Evolutionary conservation across 2,888 invertebrate genomes (phyloP).

Genomic region (Tipula unca): DNA sequence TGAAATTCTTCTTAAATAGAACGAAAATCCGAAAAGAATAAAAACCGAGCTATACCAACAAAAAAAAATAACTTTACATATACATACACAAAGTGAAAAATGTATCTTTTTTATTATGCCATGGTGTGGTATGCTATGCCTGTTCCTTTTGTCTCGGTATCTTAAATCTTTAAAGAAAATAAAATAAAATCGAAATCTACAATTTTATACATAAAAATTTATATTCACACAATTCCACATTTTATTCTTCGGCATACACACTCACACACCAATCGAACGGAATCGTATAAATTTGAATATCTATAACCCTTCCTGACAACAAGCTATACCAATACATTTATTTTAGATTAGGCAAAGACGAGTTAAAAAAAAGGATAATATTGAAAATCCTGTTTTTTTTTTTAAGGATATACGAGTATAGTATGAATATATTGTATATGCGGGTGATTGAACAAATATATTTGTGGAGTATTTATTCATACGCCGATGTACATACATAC

Average conservation of each 20-base stretch:
- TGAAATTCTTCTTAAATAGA: slow-evolving; percentile 8
- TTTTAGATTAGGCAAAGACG: background rate
- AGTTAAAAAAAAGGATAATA: background rate
- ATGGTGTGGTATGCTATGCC: background rate
- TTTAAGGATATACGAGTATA: background rate
- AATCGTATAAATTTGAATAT: background rate
- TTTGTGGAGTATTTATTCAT: background rate
- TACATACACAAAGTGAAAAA: background rate
- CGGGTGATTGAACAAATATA: background rate
- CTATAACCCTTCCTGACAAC: background rate
- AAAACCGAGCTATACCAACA: background rate
- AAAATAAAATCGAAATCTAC: background rate
- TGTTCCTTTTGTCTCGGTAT: background rate
- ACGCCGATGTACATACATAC: background rate
- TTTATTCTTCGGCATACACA: background rate
- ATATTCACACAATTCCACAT: background rate
- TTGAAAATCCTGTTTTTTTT: background rate
- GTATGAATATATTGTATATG: background rate
- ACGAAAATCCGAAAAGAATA: background rate
- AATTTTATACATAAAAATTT: background rate
- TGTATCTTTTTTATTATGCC: background rate
- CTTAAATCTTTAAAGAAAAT: background rate
- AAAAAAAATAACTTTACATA: background rate
- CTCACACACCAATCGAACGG: background rate
- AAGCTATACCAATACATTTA: slow-evolving; percentile 8